Evolutionary conservation across 2,888 invertebrate genomes (phyloP), one percentile per base, ranked within the genome.

Genomic region (Eupithecia exiguata): DNA sequence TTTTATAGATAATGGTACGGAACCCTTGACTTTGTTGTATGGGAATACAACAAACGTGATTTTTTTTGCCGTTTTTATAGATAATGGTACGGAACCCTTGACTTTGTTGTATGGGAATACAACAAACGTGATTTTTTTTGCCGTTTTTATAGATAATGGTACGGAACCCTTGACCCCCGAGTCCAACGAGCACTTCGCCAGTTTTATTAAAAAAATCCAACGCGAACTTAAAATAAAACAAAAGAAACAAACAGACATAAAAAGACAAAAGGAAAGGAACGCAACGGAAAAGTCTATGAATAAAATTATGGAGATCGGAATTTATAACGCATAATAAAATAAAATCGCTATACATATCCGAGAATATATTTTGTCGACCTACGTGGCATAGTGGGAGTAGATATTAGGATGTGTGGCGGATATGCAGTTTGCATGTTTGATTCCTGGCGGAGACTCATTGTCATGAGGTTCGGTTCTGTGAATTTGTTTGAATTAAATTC

Each of bases 221-320:
- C 58, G 21, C 58, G 4, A 36, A 58, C 25, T 25, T 14, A 58
- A 58, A 79, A 2, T 25, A 30, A 61, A 62, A 25, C 16, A 49
- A 38, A 58, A 9, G 58, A 36, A 14, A 21, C 65, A 43, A 67
- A 53, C 35, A 35, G 25, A 62, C 30, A n/a, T 61, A 46, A 46
- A 74, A 63, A n/a, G 67, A 65, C 61, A 66, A 66, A 65, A 61
- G 38, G 63, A 35, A 62, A 66, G 35, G 12, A 74, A 75, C 78
- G 72, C 78, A 62, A 77, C 83, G 81, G 78, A 82, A 83, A 84
- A 84, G 40, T 81, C 85, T 78, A 87, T 87, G 87, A 87, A 87
- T 87, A 87, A 86, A 85, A 87, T 87, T 87, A 86, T 77, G 80
- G 77, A 36, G 40, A 35, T 58, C 43, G 66, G 72, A 87, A 85